Percentiles rank a stretch among this genome's conserved stretches.
These are phyloP conservation scores for Gavia stellata DNA, from an alignment of 2,113 vertebrate species.

Conservation along the genomic window DNA sequence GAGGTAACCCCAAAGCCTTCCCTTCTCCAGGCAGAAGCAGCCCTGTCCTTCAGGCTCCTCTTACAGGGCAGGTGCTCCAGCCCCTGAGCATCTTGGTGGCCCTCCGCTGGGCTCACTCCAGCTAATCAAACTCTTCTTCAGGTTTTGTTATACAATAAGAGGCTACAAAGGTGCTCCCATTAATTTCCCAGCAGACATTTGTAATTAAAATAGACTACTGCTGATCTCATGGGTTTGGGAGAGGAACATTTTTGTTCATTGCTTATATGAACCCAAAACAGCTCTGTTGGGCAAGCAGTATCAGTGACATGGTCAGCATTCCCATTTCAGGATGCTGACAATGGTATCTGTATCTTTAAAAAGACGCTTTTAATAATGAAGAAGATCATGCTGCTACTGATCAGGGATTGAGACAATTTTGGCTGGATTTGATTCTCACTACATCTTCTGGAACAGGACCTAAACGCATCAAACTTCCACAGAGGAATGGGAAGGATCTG, in stretches of 20 bases:
- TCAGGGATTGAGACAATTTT: not conserved
- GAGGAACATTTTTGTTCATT: not conserved
- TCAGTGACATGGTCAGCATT: not conserved
- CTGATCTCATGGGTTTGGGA: not conserved
- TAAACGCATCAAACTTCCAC: not conserved
- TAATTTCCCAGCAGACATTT: not conserved
- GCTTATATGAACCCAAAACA: fast-evolving
- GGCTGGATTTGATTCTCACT: not conserved
- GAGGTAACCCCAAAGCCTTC: not conserved
- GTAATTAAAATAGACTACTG: not conserved
- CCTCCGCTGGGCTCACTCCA: not conserved
- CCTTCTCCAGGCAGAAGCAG: not conserved
- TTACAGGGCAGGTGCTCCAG: not conserved
- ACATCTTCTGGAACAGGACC: not conserved
- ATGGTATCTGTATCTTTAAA: not conserved
- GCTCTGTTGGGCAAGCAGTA: not conserved
- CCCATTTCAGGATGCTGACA: not conserved
- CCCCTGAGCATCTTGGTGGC: not conserved
- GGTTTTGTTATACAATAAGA: not conserved
- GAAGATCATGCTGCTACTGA: not conserved
- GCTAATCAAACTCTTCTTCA: not conserved
- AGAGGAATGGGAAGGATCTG: not conserved
- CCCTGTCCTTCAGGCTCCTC: not conserved
- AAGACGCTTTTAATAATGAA: not conserved
- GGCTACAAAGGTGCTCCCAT: not conserved